Base-by-base conservation (phyloP, 2,797 vertebrate genomes). In the Aeoliscus strigatus region DNA sequence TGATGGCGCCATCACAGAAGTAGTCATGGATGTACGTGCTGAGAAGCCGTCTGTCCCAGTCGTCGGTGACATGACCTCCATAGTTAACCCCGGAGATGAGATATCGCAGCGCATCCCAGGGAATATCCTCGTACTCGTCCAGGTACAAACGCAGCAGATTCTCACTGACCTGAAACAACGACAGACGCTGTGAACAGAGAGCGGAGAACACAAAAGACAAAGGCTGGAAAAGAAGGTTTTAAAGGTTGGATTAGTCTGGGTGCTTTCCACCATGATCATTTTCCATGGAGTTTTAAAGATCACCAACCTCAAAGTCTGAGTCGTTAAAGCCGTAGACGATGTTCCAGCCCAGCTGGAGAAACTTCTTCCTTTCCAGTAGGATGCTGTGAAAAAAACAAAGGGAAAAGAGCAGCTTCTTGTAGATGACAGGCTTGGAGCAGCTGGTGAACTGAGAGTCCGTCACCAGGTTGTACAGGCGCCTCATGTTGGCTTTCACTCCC, bases 401-500 rank as follows among this genome's bases (percentile, higher is more conserved):
- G 5, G 88, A 83, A 41, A 93, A 94, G 42, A 96, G 89, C 53
- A 96, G 82, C 82, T 89, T 92, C 62, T 83, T 86, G 77, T 94
- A 94, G 51, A 79, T 51, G 31, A 33, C 4, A 0, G 90, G 88
- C 50, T 65, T 87, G 0, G 79, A 77, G 74, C 90, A 93, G 47
- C 77, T 87, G 11, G 14, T 77, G 62, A 94, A 93, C 74, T 93
- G 90, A 8, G 71, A 8, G 29, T 92, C 89, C 0, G 90, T 86
- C 70, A 93, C 82, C 69, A 90, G 80, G 39, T 92, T 89, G 73
- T 92, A 93, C 24, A 96, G 84, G 14, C 88, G 90, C 23, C 83
- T 93, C 92, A 94, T 90, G 81, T 93, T 94, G 43, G 91, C 90
- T 77, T 91, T 93, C 32, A 96, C 73, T 9, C 92, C 93, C 93